Base-by-base conservation (phyloP, 2,113 vertebrate genomes). In the Pagrus major region DNA sequence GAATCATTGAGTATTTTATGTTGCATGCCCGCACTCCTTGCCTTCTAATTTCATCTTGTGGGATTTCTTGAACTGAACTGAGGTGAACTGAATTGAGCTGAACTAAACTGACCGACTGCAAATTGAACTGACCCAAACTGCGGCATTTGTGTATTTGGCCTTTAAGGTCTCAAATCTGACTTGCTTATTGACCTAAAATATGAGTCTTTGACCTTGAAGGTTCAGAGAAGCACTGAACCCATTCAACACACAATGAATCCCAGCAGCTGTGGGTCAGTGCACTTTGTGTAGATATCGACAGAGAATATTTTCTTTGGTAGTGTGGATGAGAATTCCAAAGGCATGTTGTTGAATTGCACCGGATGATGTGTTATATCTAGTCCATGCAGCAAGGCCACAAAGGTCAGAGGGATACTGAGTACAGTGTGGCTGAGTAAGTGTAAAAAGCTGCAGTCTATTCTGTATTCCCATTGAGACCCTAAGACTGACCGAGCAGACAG, bases 381-480 rank as follows among this genome's bases (percentile, higher is more conserved):
- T 69, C 65, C 64, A 80, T 77, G 59, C 76, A 73, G 76, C 84
- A 83, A 90, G 90, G 87, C 82, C 85, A 81, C 69, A 67, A 29
- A 82, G 90, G 89, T 91, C 91, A 89, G 42, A 39, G 68, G 37
- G 71, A 85, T 41, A 78, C 78, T 56, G 78, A 89, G 71, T 65
- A 90, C 76, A 86, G 78, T 78, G 67, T 78, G 81, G 76, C 86
- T 88, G 83, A 83, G 80, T 81, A 88, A 90, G 88, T 91, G 89
- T 88, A 89, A 91, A 91, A 90, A 88, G 78, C 89, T 87, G 81
- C 89, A 89, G 85, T 92, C 89, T 84, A 76, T 89, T 91, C 85
- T 81, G 79, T 87, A 92, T 86, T 90, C 88, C 90, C 90, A 83
- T 21, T 75, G 88, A 91, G 89, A 77, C 83, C 66, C 83, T 78